These are phyloP conservation scores for Crioceris asparagi DNA, from an alignment of 2,888 invertebrate genomes.

Conservation along the genomic window DNA sequence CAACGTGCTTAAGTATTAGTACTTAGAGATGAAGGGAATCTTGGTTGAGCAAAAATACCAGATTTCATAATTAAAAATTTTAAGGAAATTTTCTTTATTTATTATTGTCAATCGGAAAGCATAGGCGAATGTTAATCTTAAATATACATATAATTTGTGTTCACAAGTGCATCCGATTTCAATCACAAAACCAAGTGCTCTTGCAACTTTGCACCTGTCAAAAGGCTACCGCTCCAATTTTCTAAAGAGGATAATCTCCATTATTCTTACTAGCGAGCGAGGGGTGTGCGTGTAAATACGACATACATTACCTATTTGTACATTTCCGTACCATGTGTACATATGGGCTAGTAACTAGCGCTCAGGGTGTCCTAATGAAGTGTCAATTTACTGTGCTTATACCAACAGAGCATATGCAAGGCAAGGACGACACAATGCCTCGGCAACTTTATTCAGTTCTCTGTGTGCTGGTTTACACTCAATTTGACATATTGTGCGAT, in stretches of 20 bases:
- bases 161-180: too few relatives aligned
- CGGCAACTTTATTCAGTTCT: constrained; percentile 12
- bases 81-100: too few relatives aligned
- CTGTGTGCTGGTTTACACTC: constrained; percentile 34
- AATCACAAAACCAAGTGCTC: background rate
- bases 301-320: constrained; percentile 4
- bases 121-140: too few relatives aligned
- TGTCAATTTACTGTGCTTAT: constrained; percentile 40
- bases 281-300: constrained; percentile 2
- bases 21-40: too few relatives aligned
- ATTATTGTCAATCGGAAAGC: too few relatives aligned
- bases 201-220: constrained; percentile 20
- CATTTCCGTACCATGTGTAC: constrained; percentile 24
- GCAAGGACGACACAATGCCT: too few relatives aligned
- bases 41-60: too few relatives aligned
- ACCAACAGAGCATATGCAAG: constrained; percentile 28
- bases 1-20: too few relatives aligned
- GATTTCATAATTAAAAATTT: too few relatives aligned
- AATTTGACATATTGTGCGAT: constrained; percentile 38
- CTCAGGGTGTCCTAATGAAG: constrained; percentile 38
- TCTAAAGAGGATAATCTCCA: constrained; percentile 22
- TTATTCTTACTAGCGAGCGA: constrained; percentile 19
- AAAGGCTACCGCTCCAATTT: constrained; percentile 20
- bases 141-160: too few relatives aligned
- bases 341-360: constrained; percentile 32